Evolutionary conservation across 23 tunicate genomes (phyloP), one percentile per base, ranked within the genome.

Genomic region (Trididemnum clinides): DNA sequence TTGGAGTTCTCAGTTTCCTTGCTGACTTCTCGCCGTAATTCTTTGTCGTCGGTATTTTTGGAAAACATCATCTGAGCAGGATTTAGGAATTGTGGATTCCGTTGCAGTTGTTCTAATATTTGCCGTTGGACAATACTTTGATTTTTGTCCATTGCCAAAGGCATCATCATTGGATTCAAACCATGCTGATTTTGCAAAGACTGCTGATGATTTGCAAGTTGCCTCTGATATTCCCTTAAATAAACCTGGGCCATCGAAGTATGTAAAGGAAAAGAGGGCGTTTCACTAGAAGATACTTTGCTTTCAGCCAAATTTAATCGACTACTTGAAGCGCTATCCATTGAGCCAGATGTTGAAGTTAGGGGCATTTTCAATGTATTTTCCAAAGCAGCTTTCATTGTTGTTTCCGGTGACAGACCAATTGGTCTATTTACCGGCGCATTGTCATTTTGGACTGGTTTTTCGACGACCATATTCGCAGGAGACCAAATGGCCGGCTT

Each of bases 401-500:
- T 20, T 22, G 25, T 5, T 7, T 54, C 37, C 37, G 27, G 27
- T 2, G 28, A 19, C 6, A 62, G 15, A 12, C 22, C n/a, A 28
- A 32, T 20, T 30, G 6, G 7, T 10, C 80, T 31, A 15, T 50
- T 27, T 19, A 31, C 10, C 6, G 28, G 25, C 1, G 29, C 3
- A 4, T 7, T 3, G n/a, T 51, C 12, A 28, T 2, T 51, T 27
- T 23, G 1, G 3, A 2, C 34, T 50, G 65, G 2, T 50, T 51
- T 51, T 28, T 51, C 66, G 22, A 7, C 19, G 7, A 36, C 83
- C 64, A 78, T 78, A 37, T 15, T 78, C 34, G 26, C 83, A 1
- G 83, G 83, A n/a, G 83, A 78, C 83, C 83, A 78, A 15, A 78
- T 78, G 10, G 83, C 18, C 2, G 83, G 38, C 51, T 78, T 78